These are phyloP conservation scores for Carcinoscorpius rotundicauda DNA, from an alignment of 1,140 invertebrate genomes.

Conservation along the genomic window DNA sequence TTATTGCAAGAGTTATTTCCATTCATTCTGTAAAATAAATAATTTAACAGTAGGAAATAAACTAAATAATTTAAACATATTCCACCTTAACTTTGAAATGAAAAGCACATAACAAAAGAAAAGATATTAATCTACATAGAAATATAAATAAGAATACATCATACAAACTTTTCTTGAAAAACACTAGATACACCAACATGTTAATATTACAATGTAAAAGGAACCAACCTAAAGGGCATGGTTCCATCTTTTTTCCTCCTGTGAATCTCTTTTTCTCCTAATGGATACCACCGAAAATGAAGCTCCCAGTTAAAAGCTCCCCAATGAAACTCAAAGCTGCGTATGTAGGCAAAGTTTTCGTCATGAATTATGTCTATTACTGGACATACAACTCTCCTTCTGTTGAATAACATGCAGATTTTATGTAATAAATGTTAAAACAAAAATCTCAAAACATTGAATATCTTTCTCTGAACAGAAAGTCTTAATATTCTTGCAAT, in stretches of 20 bases:
- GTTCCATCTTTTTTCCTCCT: slow-evolving; percentile 42
- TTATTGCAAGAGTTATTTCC: too few species aligned
- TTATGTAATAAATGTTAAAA: neutral
- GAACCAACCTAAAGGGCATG: slow-evolving; percentile 49
- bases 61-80: too few species aligned
- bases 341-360: slow-evolving; percentile 78
- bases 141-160: too few species aligned
- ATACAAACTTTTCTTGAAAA: too few species aligned
- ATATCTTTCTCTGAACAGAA: neutral
- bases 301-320: slow-evolving; percentile 96
- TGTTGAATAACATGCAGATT: slow-evolving; percentile 6
- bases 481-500: slow-evolving; percentile 1
- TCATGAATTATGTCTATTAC: slow-evolving; percentile 93
- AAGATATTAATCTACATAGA: too few species aligned
- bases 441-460: neutral
- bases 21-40: too few species aligned
- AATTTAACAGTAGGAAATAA: too few species aligned
- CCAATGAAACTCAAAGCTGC: slow-evolving; percentile 84
- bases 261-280: slow-evolving; percentile 35
- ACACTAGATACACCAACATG: too few species aligned
- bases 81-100: too few species aligned
- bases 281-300: slow-evolving; percentile 52
- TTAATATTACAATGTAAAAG: too few species aligned
- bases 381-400: slow-evolving; percentile 68
- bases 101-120: too few species aligned